These are phyloP conservation scores for Pemphredon lugubris DNA, from an alignment of 2,888 invertebrate species.

Conservation along the genomic window DNA sequence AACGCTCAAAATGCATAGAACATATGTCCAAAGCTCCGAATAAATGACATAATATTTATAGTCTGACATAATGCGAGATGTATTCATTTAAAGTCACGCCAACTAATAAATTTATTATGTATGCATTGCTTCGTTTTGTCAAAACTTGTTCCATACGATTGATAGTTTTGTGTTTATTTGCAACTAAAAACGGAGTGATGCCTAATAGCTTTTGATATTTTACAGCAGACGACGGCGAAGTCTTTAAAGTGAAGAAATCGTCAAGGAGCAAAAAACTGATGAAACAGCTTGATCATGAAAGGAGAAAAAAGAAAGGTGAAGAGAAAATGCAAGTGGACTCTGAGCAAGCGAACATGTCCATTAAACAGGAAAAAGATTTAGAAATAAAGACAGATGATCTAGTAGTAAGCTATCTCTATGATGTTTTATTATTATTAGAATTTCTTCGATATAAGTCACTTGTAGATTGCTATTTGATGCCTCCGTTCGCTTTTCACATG, in stretches of 20 bases:
- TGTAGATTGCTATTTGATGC: conserved; percentile 41
- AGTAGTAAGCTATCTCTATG: conserved; percentile 83
- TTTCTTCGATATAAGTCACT: conserved; percentile 55
- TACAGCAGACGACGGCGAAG: conserved; percentile 91
- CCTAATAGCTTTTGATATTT: conserved; percentile 47
- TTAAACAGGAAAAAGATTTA: conserved; percentile 84
- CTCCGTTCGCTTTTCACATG: conserved; percentile 2
- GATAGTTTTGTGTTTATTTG: no score
- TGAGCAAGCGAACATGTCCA: conserved; percentile 78
- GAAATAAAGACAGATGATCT: conserved; percentile 88
- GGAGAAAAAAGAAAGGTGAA: conserved; percentile 84
- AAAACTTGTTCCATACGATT: no score
- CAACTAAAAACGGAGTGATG: no score
- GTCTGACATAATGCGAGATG: no score
- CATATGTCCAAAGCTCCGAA: no score
- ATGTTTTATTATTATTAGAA: conserved; percentile 78
- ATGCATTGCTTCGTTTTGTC: no score
- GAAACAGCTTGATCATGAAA: conserved; percentile 91
- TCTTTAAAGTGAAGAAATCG: conserved; percentile 97
- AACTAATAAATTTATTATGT: no score
- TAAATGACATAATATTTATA: no score
- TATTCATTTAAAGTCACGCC: no score
- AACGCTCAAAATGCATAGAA: no score
- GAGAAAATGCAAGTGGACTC: conserved; percentile 79
- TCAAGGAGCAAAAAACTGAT: conserved; percentile 95